Percentiles rank a stretch among this genome's conserved stretches.
Evolutionary conservation across 2,888 invertebrate genomes (phyloP).

Genomic region (Zaprionus lineosus): DNA sequence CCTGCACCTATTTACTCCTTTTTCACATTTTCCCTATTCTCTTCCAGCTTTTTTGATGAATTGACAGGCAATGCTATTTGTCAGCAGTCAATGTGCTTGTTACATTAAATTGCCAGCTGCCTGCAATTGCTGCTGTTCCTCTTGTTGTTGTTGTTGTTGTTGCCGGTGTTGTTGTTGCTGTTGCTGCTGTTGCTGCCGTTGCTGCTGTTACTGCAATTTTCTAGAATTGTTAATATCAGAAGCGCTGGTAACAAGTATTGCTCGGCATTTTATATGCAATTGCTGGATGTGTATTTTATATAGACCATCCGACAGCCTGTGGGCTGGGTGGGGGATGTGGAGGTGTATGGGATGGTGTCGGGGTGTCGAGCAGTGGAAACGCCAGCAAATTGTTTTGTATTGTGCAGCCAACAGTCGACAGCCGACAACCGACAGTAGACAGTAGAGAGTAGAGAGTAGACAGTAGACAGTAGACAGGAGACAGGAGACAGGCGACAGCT

Average conservation of each 20-base stretch:
- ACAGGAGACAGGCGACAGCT: conserved; percentile 69
- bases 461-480: too few relatives aligned
- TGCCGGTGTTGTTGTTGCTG: conserved; percentile 34
- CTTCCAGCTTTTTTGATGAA: conserved; percentile 79
- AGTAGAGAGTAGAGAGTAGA: too few relatives aligned
- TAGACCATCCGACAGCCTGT: conserved; percentile 47
- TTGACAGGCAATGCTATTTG: conserved; percentile 83
- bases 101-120: conserved; percentile 79
- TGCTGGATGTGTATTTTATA: conserved; percentile 53
- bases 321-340: too few relatives aligned
- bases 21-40: conserved; percentile 30
- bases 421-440: too few relatives aligned
- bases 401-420: conserved; percentile 65
- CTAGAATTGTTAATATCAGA: conserved; percentile 71
- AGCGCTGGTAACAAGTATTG: conserved; percentile 63
- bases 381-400: conserved; percentile 74
- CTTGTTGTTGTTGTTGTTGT: too few relatives aligned
- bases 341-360: too few relatives aligned
- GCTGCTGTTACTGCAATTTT: conserved; percentile 23
- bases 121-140: conserved; percentile 46
- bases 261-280: conserved; percentile 72
- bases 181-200: conserved; percentile 32
- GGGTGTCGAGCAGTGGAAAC: conserved; percentile 30
- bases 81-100: conserved; percentile 82
- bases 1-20: too few relatives aligned